Evolutionary conservation across 1,140 invertebrate species (phyloP).

Genomic region (Brachionus paranguensis): DNA sequence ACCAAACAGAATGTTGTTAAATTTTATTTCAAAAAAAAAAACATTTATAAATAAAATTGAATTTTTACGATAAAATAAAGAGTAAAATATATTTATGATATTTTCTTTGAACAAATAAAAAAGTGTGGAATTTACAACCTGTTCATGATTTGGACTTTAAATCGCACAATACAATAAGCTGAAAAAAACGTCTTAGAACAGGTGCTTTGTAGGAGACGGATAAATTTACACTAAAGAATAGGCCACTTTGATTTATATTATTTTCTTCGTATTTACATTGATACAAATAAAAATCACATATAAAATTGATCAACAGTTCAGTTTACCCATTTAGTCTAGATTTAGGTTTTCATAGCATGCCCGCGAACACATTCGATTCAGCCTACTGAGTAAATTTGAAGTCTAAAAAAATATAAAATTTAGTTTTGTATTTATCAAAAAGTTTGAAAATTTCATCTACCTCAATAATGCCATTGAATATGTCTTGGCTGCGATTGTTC

Average conservation of each 20-base stretch:
- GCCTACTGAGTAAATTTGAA: neutral
- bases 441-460: neutral
- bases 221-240: neutral
- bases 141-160: neutral
- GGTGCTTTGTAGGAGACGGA: neutral
- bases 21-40: neutral
- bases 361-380: neutral
- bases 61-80: neutral
- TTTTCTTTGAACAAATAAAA: neutral
- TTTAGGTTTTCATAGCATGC: neutral
- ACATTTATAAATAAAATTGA: neutral
- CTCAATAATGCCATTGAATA: neutral
- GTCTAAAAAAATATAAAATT: neutral
- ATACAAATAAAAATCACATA: neutral
- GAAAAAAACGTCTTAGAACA: neutral
- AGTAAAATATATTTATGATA: neutral
- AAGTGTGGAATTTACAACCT: neutral
- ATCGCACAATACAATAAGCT: neutral
- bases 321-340: neutral
- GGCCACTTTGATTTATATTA: neutral
- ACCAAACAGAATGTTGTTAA: neutral
- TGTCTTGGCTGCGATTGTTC: neutral
- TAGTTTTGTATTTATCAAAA: neutral
- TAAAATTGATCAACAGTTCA: neutral
- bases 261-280: neutral